phyloP scores from a whole-genome alignment of 2,888 invertebrate species.

The Xylocampa areola region DNA sequence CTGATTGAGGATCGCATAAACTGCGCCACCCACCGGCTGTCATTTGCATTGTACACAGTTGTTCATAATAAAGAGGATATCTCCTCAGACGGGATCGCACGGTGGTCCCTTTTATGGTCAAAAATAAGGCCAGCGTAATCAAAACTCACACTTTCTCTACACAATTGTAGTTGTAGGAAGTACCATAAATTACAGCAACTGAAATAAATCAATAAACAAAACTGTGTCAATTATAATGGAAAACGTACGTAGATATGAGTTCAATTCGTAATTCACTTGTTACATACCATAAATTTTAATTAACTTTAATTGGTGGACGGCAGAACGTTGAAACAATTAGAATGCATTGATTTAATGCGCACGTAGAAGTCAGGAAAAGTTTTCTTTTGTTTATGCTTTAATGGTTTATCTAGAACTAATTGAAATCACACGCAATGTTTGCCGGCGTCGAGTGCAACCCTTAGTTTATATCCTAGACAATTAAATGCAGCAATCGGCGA shows the following conservation, averaged over 20 bases:
- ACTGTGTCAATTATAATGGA: conserved; percentile 74
- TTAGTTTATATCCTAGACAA: conserved; percentile 53
- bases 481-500: conserved; percentile 73
- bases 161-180: conserved; percentile 41
- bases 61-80: conserved; percentile 64
- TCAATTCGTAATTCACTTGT: conserved; percentile 75
- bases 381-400: conserved; percentile 23
- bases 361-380: conserved; percentile 19
- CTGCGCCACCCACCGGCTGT: conserved; percentile 81
- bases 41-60: conserved; percentile 73
- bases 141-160: conserved; percentile 54
- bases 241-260: conserved; percentile 65
- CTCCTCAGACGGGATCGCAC: conserved; percentile 47
- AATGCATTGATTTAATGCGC: conserved; percentile 49
- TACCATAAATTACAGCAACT: conserved; percentile 65
- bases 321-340: conserved; percentile 55
- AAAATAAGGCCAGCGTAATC: conserved; percentile 52
- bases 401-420: conserved; percentile 19
- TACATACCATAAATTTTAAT: conserved; percentile 79
- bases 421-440: conserved; percentile 43
- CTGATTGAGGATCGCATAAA: conserved; percentile 84
- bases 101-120: conserved; percentile 56
- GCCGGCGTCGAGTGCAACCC: conserved; percentile 16
- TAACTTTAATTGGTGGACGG: conserved; percentile 76
- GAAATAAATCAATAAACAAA: conserved; percentile 80